Conservation (phyloP, 2,113 vertebrate species). For the Gasterosteus aculeatus region DNA sequence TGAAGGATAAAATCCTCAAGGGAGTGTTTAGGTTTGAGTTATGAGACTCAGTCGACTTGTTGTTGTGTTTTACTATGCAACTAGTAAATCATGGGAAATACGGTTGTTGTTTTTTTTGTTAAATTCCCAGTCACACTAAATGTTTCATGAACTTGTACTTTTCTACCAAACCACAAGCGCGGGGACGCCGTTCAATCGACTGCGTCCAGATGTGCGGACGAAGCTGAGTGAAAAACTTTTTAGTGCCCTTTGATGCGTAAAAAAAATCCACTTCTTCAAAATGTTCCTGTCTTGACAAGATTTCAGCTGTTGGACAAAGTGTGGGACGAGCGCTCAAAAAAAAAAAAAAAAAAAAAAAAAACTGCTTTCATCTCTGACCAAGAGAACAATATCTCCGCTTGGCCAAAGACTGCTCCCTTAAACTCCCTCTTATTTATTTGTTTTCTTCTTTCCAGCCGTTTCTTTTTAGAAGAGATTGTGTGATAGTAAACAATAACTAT, state of each 20-base stretch:
- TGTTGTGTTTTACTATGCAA: not conserved
- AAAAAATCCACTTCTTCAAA: conserved; percentile 56
- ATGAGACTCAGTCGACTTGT: conserved; percentile 19
- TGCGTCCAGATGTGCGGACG: conserved; percentile 70
- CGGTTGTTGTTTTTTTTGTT: not conserved
- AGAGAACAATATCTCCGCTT: conserved; percentile 64
- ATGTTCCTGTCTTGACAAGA: conserved; percentile 66
- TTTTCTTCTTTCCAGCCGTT: conserved; percentile 10
- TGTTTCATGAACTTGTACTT: conserved; percentile 33
- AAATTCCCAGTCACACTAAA: not conserved
- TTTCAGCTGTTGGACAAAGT: conserved; percentile 73
- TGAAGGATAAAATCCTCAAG: conserved; percentile 23
- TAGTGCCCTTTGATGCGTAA: conserved; percentile 63
- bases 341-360: too few species aligned
- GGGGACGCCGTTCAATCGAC: conserved; percentile 60
- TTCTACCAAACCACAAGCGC: conserved; percentile 36
- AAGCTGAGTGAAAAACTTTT: conserved; percentile 50
- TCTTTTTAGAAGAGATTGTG: conserved; percentile 16
- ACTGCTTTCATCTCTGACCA: conserved; percentile 74
- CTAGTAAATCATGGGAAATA: conserved; percentile 7
- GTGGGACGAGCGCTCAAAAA: conserved; percentile 64
- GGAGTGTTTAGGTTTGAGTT: conserved; percentile 15
- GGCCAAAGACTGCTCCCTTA: conserved; percentile 42
- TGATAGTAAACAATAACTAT: conserved; percentile 11
- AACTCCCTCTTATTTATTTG: conserved; percentile 32